These are phyloP conservation scores for Lasioglossum oenotherae DNA, from an alignment of 2,888 invertebrate genomes.

Conservation along the genomic window DNA sequence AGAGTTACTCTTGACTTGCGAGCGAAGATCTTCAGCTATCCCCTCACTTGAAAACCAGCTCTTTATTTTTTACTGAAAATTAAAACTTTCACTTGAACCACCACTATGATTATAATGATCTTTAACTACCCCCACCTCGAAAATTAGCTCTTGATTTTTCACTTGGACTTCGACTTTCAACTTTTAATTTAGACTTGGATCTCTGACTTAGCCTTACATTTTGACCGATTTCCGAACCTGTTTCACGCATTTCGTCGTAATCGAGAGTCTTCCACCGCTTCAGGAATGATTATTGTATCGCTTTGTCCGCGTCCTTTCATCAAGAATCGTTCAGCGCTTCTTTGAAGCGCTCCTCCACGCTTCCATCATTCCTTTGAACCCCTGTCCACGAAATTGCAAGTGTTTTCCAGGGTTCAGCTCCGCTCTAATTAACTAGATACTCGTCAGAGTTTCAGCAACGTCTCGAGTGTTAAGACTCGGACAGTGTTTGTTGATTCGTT, in stretches of 20 bases:
- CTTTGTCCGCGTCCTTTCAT: not conserved
- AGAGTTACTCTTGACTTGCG: no score
- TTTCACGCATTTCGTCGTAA: not conserved
- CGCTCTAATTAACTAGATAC: not conserved
- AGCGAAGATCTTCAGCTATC: no score
- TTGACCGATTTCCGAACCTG: not conserved
- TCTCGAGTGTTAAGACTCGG: not conserved
- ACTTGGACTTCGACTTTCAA: not conserved
- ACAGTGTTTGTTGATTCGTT: constrained; percentile 6
- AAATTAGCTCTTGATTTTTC: not conserved
- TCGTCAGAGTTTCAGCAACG: not conserved
- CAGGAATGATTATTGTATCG: not conserved
- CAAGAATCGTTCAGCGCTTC: not conserved
- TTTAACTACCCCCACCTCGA: no score
- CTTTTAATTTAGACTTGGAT: not conserved
- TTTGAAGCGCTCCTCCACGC: not conserved
- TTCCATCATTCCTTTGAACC: not conserved
- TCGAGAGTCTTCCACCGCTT: not conserved
- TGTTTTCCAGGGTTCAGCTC: not conserved
- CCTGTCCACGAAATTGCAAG: not conserved
- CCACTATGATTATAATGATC: no score
- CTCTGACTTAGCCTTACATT: not conserved
- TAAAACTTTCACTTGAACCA: no score
- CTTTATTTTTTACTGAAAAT: no score
- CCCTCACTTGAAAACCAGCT: no score